A percentile compares a stretch with the other conserved stretches of the same genome.
These are phyloP conservation scores for Anguilla marmorata DNA, from an alignment of 2,797 vertebrate genomes.

Conservation along the genomic window DNA sequence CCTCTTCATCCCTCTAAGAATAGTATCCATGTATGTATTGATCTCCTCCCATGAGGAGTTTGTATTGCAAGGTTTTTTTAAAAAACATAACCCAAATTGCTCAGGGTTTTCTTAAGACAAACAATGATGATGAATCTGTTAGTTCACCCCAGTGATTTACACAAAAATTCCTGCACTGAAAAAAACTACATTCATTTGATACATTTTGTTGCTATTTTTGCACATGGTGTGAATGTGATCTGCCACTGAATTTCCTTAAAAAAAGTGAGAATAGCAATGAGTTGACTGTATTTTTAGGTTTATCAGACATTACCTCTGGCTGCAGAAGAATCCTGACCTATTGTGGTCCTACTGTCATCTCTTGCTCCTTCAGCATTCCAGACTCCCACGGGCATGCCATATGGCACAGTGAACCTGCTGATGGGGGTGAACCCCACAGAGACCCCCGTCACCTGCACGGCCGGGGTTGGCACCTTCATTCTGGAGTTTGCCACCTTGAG, in stretches of 20 bases:
- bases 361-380: slow-evolving; percentile 80
- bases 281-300: not conserved
- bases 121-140: not conserved
- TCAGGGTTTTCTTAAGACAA: not conserved
- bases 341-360: not conserved
- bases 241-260: not conserved
- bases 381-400: slow-evolving; percentile 93
- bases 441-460: slow-evolving; percentile 93
- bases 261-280: not conserved
- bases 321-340: not conserved
- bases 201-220: not conserved
- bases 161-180: not conserved
- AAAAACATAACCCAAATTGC: not conserved
- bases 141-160: not conserved
- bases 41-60: not conserved
- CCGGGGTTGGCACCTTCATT: slow-evolving; percentile 94
- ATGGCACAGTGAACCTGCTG: slow-evolving; percentile 92
- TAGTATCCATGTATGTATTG: not conserved
- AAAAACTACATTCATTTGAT: not conserved
- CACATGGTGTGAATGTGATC: not conserved
- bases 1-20: not conserved
- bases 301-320: not conserved
- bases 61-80: not conserved
- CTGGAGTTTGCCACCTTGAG: slow-evolving; percentile 92
- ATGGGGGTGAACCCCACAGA: slow-evolving; percentile 87